Percentiles rank a stretch among this genome's conserved stretches.
Conservation (phyloP, 2,113 vertebrate species). For the Phoenicopterus ruber region DNA sequence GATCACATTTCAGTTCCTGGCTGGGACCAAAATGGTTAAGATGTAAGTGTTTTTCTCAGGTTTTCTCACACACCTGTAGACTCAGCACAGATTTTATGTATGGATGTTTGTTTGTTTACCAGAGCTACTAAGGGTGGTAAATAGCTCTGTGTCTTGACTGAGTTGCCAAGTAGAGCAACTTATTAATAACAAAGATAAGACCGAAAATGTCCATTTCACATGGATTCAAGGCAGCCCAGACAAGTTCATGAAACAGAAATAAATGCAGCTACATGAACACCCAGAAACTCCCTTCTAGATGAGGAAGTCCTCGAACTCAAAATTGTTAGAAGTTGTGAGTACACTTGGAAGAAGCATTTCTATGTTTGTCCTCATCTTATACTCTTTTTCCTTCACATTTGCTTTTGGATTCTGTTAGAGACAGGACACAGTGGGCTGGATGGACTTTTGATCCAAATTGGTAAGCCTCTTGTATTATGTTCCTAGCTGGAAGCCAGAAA, state of each 20-base stretch:
- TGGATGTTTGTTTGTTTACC: neutral
- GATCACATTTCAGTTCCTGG: neutral
- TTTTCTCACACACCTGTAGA: neutral
- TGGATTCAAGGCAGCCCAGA: neutral
- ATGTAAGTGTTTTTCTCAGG: neutral
- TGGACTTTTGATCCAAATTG: neutral
- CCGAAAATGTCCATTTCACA: neutral
- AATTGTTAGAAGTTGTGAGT: neutral
- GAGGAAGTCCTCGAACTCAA: neutral
- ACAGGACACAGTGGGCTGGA: neutral
- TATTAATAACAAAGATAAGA: neutral
- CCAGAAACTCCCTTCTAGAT: neutral
- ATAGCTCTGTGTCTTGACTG: neutral
- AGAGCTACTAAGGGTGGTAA: neutral
- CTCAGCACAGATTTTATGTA: neutral
- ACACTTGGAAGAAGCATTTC: neutral
- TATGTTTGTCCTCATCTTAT: neutral
- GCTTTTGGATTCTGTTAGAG: neutral
- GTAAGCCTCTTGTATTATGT: neutral
- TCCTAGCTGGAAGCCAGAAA: neutral
- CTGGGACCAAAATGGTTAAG: neutral
- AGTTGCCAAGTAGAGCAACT: neutral
- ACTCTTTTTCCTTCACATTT: neutral
- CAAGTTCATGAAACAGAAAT: neutral
- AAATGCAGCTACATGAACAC: neutral